Percentiles rank a stretch among this genome's conserved stretches.
Conservation (phyloP, 1,140 invertebrate genomes). For the Epicauta chinensis region DNA sequence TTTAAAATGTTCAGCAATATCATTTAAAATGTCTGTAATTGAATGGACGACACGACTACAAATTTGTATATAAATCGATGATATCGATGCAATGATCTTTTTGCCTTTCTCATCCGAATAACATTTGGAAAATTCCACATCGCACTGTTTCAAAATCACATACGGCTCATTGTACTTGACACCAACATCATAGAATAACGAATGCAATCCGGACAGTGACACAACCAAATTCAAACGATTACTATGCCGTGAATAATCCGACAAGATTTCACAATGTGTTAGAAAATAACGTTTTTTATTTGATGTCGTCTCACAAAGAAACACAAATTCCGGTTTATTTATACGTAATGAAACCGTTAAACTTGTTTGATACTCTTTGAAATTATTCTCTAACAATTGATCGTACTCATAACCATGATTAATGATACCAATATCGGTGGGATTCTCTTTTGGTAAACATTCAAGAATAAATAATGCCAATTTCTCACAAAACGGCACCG, state of each 20-base stretch:
- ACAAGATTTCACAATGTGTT: conserved; percentile 63
- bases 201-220: conserved; percentile 60
- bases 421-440: conserved; percentile 55
- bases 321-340: conserved; percentile 71
- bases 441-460: conserved; percentile 50
- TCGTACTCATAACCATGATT: conserved; percentile 56
- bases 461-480: conserved; percentile 62
- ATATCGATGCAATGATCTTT: conserved; percentile 53
- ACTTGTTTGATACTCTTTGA: conserved; percentile 42
- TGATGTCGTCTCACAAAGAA: conserved; percentile 63
- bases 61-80: conserved; percentile 63
- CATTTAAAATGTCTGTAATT: conserved; percentile 49
- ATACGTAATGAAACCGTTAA: conserved; percentile 63
- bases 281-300: conserved; percentile 67
- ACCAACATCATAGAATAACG: conserved; percentile 49
- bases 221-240: conserved; percentile 58
- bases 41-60: conserved; percentile 69
- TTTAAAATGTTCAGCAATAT: conserved; percentile 49
- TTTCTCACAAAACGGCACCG: conserved; percentile 63
- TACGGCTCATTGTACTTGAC: conserved; percentile 48
- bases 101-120: conserved; percentile 59
- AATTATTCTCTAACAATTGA: conserved; percentile 39
- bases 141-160: conserved; percentile 60
- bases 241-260: conserved; percentile 65
- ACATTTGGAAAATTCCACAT: conserved; percentile 61